These are phyloP conservation scores for Lasioglossum marginatum DNA, from an alignment of 2,888 invertebrate species.

Conservation along the genomic window DNA sequence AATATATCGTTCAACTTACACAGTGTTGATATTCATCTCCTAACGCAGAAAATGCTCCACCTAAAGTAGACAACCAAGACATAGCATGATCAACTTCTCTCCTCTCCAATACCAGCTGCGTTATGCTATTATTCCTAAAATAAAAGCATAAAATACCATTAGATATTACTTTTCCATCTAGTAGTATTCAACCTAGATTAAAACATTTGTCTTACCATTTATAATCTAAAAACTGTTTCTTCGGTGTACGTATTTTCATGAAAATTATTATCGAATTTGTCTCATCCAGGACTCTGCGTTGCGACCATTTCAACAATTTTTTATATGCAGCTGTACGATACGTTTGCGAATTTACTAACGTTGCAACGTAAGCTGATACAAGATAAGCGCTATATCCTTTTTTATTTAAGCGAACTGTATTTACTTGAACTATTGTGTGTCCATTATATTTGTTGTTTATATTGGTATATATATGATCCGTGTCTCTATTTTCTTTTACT, in stretches of 20 bases:
- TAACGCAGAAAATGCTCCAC: slow-evolving; percentile 97
- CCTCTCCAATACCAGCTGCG: slow-evolving; percentile 86
- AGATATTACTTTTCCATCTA: not conserved
- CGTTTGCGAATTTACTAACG: slow-evolving; percentile 67
- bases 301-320: slow-evolving; percentile 52
- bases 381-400: slow-evolving; percentile 76
- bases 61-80: slow-evolving; percentile 98
- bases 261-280: slow-evolving; percentile 61
- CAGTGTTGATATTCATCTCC: slow-evolving; percentile 94
- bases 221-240: slow-evolving; percentile 89
- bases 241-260: slow-evolving; percentile 86
- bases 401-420: slow-evolving; percentile 66
- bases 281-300: not conserved
- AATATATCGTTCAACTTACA: slow-evolving; percentile 85
- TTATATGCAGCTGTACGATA: slow-evolving; percentile 74
- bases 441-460: too few species aligned
- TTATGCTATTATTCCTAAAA: slow-evolving; percentile 86
- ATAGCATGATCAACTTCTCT: slow-evolving; percentile 93
- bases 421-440: slow-evolving; percentile 15
- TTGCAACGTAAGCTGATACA: slow-evolving; percentile 74
- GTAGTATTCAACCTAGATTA: not conserved
- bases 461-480: slow-evolving; percentile 11
- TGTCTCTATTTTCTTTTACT: slow-evolving; percentile 18
- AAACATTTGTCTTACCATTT: slow-evolving; percentile 86
- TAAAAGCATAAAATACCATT: slow-evolving; percentile 5